phyloP scores from a whole-genome alignment of 64 coral and sea anemone species.

The Trachythela sp. region DNA sequence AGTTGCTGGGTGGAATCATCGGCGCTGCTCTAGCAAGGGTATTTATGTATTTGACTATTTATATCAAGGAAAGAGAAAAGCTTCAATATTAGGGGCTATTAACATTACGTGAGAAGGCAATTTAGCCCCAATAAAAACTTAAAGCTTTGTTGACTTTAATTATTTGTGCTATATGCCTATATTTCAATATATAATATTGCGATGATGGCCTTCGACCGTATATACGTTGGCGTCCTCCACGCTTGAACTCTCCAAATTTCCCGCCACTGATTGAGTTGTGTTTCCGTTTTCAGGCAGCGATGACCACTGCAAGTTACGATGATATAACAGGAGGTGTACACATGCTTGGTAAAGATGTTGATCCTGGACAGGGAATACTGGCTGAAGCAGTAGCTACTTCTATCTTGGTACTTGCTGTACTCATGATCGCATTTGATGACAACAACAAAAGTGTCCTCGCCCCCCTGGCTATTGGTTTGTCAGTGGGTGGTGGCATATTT shows the following conservation, averaged over 20 bases:
- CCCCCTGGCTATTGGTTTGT: background rate
- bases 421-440: constrained; percentile 14
- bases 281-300: background rate
- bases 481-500: background rate
- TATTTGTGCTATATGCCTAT: too few species aligned
- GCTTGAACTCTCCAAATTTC: too few species aligned
- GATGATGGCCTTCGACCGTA: too few species aligned
- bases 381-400: background rate
- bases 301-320: background rate
- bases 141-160: too few species aligned
- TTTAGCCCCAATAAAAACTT: too few species aligned
- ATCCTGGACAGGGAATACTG: background rate
- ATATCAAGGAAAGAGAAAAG: background rate
- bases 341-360: background rate
- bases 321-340: background rate
- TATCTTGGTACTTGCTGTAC: background rate
- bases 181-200: too few species aligned
- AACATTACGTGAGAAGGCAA: background rate
- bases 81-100: background rate
- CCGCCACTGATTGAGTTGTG: background rate
- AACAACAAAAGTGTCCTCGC: constrained; percentile 15
- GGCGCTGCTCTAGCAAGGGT: background rate
- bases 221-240: too few species aligned
- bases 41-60: background rate
- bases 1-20: background rate